A percentile compares a stretch with the other conserved stretches of the same genome.
Evolutionary conservation across 2,888 invertebrate genomes (phyloP).

Genomic region (Drosophila mercatorum): DNA sequence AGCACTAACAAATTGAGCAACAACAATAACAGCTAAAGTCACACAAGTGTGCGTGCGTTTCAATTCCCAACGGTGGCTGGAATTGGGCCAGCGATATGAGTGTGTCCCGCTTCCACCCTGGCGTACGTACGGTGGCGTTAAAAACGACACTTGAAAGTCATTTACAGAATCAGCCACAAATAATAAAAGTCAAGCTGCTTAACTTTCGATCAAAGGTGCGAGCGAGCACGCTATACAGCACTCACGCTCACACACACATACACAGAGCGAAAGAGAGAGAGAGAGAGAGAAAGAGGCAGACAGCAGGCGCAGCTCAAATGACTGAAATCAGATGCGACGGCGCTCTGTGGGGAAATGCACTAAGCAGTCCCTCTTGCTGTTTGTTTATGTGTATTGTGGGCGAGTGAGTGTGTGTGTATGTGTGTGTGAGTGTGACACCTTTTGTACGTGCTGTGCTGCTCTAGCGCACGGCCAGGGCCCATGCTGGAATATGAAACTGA

Average conservation of each 20-base stretch:
- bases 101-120: conserved; percentile 39
- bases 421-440: conserved; percentile 46
- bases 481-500: conserved; percentile 59
- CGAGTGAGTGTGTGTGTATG: conserved; percentile 3
- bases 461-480: conserved; percentile 32
- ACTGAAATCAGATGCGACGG: conserved; percentile 73
- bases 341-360: conserved; percentile 59
- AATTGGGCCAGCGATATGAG: conserved; percentile 41
- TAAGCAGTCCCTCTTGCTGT: conserved; percentile 32
- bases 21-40: conserved; percentile 23
- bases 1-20: conserved; percentile 59
- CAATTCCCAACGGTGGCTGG: conserved; percentile 55
- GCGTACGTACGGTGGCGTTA: conserved; percentile 55
- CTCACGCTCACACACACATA: conserved; percentile 5
- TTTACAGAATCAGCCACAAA: conserved; percentile 78
- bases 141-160: conserved; percentile 70
- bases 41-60: conserved; percentile 14
- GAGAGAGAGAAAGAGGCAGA: conserved; percentile 4
- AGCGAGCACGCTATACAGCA: conserved; percentile 26
- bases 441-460: conserved; percentile 47
- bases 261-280: neutral
- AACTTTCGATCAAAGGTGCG: conserved; percentile 52
- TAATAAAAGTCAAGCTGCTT: conserved; percentile 79
- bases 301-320: conserved; percentile 59
- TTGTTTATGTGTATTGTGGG: conserved; percentile 20